These are phyloP conservation scores for Aptenodytes patagonicus DNA, from an alignment of 2,113 vertebrate species.

Conservation along the genomic window DNA sequence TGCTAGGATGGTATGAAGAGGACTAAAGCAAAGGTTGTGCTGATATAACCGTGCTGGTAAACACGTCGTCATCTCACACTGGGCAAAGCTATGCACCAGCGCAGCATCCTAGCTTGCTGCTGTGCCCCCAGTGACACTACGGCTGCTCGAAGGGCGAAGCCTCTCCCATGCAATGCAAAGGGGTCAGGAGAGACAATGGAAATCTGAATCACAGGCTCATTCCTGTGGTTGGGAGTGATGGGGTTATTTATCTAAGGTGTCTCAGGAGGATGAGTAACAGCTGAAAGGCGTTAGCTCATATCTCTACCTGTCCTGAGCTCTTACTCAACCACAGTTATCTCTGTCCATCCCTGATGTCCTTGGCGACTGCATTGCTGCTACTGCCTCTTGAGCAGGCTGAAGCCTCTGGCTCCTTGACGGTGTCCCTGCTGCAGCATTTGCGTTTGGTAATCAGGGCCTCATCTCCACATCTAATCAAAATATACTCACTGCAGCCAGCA, in stretches of 20 bases:
- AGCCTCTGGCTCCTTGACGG: neutral
- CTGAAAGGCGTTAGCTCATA: neutral
- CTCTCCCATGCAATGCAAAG: neutral
- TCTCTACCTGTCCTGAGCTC: neutral
- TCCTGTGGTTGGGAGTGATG: fast-evolving
- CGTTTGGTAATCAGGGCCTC: neutral
- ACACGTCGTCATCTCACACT: neutral
- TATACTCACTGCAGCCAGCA: fast-evolving
- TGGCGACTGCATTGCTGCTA: neutral
- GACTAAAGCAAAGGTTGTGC: neutral
- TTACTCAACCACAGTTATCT: neutral
- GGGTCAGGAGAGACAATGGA: neutral
- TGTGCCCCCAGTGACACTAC: fast-evolving
- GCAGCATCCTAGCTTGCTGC: neutral
- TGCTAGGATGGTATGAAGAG: neutral
- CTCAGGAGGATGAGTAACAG: neutral
- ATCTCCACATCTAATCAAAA: neutral
- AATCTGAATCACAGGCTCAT: neutral
- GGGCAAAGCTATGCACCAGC: neutral
- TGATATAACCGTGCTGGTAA: neutral
- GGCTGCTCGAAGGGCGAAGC: fast-evolving
- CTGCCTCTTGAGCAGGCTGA: neutral
- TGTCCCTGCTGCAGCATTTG: neutral
- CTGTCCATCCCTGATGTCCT: neutral
- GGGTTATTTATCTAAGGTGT: neutral